phyloP scores from a whole-genome alignment of 2,797 vertebrate genomes.

The Coilia nasus region DNA sequence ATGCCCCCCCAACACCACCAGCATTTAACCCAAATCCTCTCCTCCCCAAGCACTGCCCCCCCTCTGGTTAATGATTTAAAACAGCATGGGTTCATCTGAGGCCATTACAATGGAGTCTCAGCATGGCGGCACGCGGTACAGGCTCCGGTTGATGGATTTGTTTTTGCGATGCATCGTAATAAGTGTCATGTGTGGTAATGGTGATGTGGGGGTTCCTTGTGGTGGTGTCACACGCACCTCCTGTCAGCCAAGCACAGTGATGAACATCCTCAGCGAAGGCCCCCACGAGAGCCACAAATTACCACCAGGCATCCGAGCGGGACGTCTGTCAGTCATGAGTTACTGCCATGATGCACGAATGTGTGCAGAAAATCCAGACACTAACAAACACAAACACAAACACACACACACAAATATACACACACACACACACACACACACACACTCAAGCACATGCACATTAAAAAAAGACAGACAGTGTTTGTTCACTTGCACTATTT shows the following conservation, averaged over 20 bases:
- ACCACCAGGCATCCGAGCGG: background rate
- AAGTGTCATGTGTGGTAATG: background rate
- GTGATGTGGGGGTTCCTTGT: background rate
- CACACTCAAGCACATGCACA: too few species aligned
- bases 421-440: slow-evolving; percentile 2
- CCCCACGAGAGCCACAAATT: background rate
- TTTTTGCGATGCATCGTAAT: background rate
- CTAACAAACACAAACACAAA: background rate
- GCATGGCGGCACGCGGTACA: background rate
- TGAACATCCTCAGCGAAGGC: background rate
- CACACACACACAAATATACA: background rate
- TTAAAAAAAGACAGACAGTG: too few species aligned
- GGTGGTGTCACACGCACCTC: too few species aligned
- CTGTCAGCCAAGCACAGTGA: background rate
- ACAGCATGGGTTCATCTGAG: slow-evolving; percentile 3
- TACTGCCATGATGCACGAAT: background rate
- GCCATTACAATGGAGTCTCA: background rate
- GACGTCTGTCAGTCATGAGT: background rate
- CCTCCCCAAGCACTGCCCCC: background rate
- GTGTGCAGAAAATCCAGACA: background rate
- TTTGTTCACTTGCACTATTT: too few species aligned
- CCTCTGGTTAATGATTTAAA: background rate
- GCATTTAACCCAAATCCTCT: background rate
- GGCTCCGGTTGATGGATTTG: background rate
- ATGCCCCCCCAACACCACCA: background rate